Evolutionary conservation across 2,113 vertebrate species (phyloP), one percentile per base, ranked within the genome.

Genomic region (Chrysemys picta): DNA sequence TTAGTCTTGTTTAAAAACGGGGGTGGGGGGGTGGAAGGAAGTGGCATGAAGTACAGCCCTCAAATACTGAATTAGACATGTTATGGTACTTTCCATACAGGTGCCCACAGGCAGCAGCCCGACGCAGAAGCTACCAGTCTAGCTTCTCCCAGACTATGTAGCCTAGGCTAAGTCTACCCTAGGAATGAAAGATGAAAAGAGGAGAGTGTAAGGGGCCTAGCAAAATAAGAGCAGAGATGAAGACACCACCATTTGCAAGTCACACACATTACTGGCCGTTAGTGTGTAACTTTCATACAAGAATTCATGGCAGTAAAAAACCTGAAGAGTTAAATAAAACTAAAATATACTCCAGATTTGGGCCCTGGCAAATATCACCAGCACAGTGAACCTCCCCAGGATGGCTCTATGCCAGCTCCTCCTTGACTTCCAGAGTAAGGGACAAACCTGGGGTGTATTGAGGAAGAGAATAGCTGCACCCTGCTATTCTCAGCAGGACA

Each of bases 291-390:
- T 93, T 94, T 89, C 83, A 7, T 38, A 78, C 54, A 29, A 42
- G 93, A 94, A 89, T 52, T 47, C 5, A 9, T 10, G 45, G 42
- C 56, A 90, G 62, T 69, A 87, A 59, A 92, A 95, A 96, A 88
- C 76, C 88, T 93, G 90, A 96, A 93, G 31, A 35, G 86, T 95
- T 89, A 92, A 97, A 89, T 84, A 92, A 97, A 97, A 94, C 85
- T 83, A 52, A 96, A 94, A 87, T 45, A 76, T 92, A 90, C 85
- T 62, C 87, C 88, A 89, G 49, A 76, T 82, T 88, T 76, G 24
- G 49, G 31, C 84, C 81, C 35, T 80, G 47, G 92, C 72, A 93
- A 95, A 5, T 94, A 92, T 50, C 72, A 72, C 49, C 50, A 89
- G 38, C 86, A 69, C n/a, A 95, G 45, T 59, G 90, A 95, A 79